Evolutionary conservation across 1,140 invertebrate genomes (phyloP).

Genomic region (Trichonephila clavipes): DNA sequence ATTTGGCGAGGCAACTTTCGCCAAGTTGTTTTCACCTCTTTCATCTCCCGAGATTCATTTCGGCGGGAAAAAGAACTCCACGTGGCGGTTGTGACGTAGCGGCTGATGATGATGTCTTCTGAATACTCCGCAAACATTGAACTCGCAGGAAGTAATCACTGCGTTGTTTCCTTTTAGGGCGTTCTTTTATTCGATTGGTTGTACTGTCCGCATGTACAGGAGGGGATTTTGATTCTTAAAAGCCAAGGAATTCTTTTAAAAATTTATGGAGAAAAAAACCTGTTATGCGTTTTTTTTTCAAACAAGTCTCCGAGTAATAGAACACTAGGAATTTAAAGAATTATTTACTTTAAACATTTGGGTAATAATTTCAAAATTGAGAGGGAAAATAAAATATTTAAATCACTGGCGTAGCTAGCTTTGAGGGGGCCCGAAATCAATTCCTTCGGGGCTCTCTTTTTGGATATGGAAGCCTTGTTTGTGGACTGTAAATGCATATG

Average conservation of each 20-base stretch:
- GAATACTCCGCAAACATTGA: background rate
- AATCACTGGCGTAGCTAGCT: too few relatives aligned
- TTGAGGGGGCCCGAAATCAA: too few relatives aligned
- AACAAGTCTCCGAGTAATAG: background rate
- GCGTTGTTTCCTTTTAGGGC: background rate
- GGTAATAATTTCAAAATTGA: too few relatives aligned
- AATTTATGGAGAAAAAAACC: background rate
- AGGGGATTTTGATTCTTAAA: background rate
- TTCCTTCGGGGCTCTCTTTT: too few relatives aligned
- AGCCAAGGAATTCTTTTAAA: background rate
- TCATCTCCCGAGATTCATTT: constrained; percentile 3
- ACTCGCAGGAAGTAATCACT: background rate
- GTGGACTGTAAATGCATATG: too few relatives aligned
- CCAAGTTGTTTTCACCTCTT: background rate
- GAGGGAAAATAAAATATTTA: too few relatives aligned
- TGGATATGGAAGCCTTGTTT: too few relatives aligned
- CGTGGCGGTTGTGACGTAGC: constrained; percentile 18
- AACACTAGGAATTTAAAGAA: too few relatives aligned
- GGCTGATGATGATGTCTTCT: background rate
- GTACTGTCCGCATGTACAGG: background rate
- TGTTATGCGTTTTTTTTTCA: background rate
- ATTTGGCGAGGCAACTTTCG: background rate
- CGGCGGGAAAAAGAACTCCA: constrained; percentile 24
- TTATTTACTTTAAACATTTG: too few relatives aligned
- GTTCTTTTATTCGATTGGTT: background rate